These are phyloP conservation scores for Miniopterus natalensis DNA, from an alignment of 2,113 vertebrate species.

Conservation along the genomic window DNA sequence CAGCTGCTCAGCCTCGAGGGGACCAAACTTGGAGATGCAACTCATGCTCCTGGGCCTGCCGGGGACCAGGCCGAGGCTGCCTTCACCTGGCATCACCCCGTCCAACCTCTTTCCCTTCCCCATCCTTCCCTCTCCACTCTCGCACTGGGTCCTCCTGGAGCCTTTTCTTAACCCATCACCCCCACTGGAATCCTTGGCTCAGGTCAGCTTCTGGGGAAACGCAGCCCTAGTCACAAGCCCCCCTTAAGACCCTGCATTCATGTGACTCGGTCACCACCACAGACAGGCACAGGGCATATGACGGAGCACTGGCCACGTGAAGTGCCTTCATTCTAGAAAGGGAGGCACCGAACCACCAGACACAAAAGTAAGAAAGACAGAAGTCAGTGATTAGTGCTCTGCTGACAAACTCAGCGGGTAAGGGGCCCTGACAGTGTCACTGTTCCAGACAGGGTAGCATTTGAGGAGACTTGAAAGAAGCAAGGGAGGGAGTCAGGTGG, in stretches of 20 bases:
- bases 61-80: too few species aligned
- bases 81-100: background rate
- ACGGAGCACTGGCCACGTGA: fast-evolving
- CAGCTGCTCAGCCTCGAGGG: background rate
- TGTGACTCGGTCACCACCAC: fast-evolving
- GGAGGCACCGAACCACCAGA: background rate
- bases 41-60: background rate
- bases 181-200: background rate
- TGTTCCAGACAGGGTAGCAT: background rate
- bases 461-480: background rate
- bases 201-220: background rate
- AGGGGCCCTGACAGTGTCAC: too few species aligned
- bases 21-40: fast-evolving
- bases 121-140: background rate
- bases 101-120: background rate
- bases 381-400: fast-evolving
- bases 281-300: background rate
- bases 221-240: background rate
- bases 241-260: too few species aligned
- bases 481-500: background rate
- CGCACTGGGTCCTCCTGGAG: background rate
- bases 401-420: background rate
- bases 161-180: background rate
- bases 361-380: fast-evolving
- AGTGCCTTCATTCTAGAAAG: background rate